phyloP scores from a whole-genome alignment of 2,113 vertebrate species.

The Gopherus evgoodei region DNA sequence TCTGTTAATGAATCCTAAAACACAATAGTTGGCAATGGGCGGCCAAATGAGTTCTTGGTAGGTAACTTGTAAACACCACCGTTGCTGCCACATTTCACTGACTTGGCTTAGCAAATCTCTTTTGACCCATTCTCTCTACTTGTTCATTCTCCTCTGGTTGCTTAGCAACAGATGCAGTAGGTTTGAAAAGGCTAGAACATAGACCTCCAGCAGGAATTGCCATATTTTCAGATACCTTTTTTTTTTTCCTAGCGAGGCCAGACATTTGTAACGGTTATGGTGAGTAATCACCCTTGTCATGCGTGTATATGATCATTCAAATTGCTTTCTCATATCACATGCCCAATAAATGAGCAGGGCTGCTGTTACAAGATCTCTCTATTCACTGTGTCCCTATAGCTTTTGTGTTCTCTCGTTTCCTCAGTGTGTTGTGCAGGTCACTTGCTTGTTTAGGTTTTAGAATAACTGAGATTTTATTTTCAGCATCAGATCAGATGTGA shows the following conservation, averaged over 20 bases:
- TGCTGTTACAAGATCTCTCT: not conserved
- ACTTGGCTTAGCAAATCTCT: slow-evolving; percentile 43
- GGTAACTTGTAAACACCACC: not conserved
- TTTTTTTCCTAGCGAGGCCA: slow-evolving; percentile 44
- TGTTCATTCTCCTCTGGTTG: slow-evolving; percentile 28
- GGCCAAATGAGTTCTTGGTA: not conserved
- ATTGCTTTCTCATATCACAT: slow-evolving; percentile 29
- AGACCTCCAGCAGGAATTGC: slow-evolving; percentile 37
- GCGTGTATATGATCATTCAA: slow-evolving; percentile 43
- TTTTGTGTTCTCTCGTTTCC: not conserved
- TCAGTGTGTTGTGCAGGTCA: not conserved
- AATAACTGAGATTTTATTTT: not conserved
- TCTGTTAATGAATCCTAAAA: not conserved
- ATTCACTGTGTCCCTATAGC: not conserved
- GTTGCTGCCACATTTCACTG: slow-evolving; percentile 38
- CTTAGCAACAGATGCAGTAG: slow-evolving; percentile 70
- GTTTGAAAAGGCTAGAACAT: slow-evolving; percentile 51
- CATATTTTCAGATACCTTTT: not conserved
- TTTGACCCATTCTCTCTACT: slow-evolving; percentile 50
- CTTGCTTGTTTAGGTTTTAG: not conserved
- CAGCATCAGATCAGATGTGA: not conserved
- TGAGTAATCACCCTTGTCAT: slow-evolving; percentile 56
- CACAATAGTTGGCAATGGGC: not conserved
- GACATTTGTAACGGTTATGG: slow-evolving; percentile 39
- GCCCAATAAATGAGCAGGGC: slow-evolving; percentile 33